phyloP scores from a whole-genome alignment of 2,797 vertebrate species.

The Tamandua tetradactyla region DNA sequence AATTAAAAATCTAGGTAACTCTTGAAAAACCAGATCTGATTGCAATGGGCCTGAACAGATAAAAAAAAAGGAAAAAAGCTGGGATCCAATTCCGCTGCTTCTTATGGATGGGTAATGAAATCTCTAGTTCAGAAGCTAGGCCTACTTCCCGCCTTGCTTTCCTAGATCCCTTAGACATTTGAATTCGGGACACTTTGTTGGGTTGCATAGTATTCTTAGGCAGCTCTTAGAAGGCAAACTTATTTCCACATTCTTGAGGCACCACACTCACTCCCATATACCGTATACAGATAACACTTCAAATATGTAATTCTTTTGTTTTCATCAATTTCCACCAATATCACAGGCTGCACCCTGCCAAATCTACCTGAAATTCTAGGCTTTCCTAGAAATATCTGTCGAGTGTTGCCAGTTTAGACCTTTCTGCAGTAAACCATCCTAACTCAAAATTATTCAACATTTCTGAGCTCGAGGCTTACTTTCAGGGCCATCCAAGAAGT shows the following conservation, averaged over 20 bases:
- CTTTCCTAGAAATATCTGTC: not conserved
- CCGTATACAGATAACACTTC: conserved; percentile 27
- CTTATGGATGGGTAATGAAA: not conserved
- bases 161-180: not conserved
- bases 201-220: not conserved
- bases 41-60: not conserved
- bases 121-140: not conserved
- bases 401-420: not conserved
- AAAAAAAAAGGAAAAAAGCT: not conserved
- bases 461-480: not conserved
- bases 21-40: not conserved
- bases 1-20: not conserved
- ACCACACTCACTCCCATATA: not conserved
- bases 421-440: not conserved
- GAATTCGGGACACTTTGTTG: not conserved
- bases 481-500: not conserved
- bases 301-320: not conserved
- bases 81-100: not conserved
- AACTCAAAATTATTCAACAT: not conserved
- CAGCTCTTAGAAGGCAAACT: not conserved
- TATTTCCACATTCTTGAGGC: not conserved
- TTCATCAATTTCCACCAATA: not conserved
- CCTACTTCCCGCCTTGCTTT: not conserved
- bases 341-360: not conserved
- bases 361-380: not conserved